Evolutionary conservation across 2,797 vertebrate species (phyloP).

Genomic region (Calcarius lapponicus): DNA sequence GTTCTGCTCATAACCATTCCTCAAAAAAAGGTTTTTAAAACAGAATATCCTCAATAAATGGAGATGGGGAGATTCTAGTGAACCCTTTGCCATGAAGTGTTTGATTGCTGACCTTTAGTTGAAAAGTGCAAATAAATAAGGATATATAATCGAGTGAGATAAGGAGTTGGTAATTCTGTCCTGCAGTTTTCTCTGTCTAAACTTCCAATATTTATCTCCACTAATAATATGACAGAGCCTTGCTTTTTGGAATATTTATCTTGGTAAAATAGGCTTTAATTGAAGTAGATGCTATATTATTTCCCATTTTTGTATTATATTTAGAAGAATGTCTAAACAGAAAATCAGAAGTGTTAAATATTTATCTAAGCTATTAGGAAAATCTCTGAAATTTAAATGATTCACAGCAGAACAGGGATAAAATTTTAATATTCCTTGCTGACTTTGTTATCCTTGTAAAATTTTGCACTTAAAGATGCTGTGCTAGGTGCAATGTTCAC

Average conservation of each 20-base stretch:
- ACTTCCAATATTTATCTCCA: not conserved
- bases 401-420: not conserved
- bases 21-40: not conserved
- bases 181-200: not conserved
- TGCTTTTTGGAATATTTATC: not conserved
- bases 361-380: not conserved
- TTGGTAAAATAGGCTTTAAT: not conserved
- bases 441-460: not conserved
- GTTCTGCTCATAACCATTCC: not conserved
- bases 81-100: not conserved
- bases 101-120: not conserved
- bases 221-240: not conserved
- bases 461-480: not conserved
- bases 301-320: not conserved
- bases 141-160: not conserved
- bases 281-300: not conserved
- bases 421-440: not conserved
- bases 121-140: not conserved
- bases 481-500: not conserved
- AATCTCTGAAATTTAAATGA: not conserved
- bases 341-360: not conserved
- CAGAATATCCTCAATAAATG: not conserved
- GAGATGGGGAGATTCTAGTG: not conserved
- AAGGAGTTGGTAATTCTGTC: not conserved
- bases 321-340: not conserved